These are phyloP conservation scores for Galaxea fascicularis DNA, from an alignment of 92 coral and sea anemone genomes.

Conservation along the genomic window DNA sequence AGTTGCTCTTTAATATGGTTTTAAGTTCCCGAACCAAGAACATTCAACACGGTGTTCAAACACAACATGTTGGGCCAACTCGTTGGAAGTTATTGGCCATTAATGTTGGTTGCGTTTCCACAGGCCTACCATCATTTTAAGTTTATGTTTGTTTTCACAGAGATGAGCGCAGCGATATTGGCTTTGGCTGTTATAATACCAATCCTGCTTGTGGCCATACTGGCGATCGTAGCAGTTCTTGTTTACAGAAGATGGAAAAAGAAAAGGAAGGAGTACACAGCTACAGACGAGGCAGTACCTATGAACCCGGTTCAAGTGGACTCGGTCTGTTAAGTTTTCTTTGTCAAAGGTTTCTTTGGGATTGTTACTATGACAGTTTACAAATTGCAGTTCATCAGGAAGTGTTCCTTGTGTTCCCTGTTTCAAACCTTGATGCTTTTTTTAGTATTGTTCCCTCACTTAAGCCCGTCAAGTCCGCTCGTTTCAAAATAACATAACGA, in stretches of 20 bases:
- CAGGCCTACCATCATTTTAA: background rate
- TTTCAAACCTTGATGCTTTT: too few relatives aligned
- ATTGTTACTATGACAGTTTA: too few relatives aligned
- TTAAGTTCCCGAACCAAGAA: too few relatives aligned
- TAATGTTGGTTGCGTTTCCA: background rate
- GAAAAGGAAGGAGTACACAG: slow-evolving; percentile 2
- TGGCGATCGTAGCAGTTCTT: slow-evolving; percentile 51
- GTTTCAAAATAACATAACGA: too few relatives aligned
- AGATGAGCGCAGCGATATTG: slow-evolving; percentile 52
- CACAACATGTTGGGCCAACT: too few relatives aligned
- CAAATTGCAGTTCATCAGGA: too few relatives aligned
- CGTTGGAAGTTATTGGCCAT: background rate
- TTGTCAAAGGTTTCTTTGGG: too few relatives aligned
- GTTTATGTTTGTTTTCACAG: slow-evolving; percentile 32
- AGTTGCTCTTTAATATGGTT: too few relatives aligned
- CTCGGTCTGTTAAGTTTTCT: background rate
- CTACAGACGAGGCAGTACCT: slow-evolving; percentile 41
- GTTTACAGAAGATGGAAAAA: slow-evolving; percentile 65
- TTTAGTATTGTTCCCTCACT: too few relatives aligned
- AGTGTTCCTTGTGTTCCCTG: too few relatives aligned
- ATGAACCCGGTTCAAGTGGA: slow-evolving; percentile 38
- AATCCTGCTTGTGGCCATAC: slow-evolving; percentile 54
- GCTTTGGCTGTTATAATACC: slow-evolving; percentile 74
- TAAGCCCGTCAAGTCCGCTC: too few relatives aligned
- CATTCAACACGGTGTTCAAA: too few relatives aligned